These are phyloP conservation scores for Bubo bubo DNA, from an alignment of 2,113 vertebrate species.

Conservation along the genomic window DNA sequence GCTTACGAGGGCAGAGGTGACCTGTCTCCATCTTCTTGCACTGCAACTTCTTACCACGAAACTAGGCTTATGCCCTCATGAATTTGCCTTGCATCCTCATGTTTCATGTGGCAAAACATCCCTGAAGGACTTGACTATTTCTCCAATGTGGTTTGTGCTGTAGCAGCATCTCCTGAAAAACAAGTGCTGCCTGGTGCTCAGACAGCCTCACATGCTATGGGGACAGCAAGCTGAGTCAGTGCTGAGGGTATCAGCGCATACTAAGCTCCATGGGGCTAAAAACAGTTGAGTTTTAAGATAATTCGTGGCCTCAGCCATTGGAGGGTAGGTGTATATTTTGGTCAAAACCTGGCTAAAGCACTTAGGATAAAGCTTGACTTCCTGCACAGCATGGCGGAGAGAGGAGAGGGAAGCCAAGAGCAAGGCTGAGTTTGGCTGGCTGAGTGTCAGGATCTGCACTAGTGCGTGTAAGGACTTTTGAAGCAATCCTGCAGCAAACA, in stretches of 20 bases:
- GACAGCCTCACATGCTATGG: rapidly evolving
- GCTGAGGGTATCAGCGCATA: background rate
- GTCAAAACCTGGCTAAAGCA: background rate
- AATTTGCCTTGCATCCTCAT: background rate
- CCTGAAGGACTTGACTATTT: background rate
- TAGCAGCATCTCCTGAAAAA: background rate
- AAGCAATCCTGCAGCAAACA: background rate
- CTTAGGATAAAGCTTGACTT: background rate
- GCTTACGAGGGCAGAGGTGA: background rate
- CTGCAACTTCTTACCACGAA: background rate
- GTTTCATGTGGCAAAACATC: background rate
- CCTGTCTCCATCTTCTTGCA: background rate
- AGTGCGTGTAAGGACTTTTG: background rate
- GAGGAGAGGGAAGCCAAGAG: background rate
- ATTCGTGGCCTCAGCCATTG: background rate
- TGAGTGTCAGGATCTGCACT: background rate
- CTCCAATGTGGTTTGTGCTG: background rate
- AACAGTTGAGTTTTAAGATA: background rate
- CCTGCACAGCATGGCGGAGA: background rate
- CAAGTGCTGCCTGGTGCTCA: rapidly evolving
- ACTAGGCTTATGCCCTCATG: rapidly evolving
- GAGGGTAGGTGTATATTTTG: background rate
- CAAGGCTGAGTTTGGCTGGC: background rate
- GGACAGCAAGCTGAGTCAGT: background rate
- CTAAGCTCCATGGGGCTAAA: background rate